Base-by-base conservation (phyloP, 2,797 vertebrate genomes). In the Neoniphon sammara region DNA sequence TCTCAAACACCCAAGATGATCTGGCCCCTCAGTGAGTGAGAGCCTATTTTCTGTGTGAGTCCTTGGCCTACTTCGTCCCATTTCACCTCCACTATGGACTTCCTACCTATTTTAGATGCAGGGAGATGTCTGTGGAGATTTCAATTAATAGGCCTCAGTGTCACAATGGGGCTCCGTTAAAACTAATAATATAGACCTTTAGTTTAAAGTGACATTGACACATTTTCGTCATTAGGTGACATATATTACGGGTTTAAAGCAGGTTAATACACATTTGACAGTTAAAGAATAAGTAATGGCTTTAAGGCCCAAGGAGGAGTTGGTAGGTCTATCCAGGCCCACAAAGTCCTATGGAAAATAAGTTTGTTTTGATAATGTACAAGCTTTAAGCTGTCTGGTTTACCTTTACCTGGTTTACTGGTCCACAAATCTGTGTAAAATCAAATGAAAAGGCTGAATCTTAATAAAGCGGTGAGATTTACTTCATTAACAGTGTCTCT, bases 51-150 rank as follows among this genome's bases (percentile, higher is more conserved):
- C 87, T 85, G 84, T 89, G 75, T 57, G 75, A 93, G 94, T 93
- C 94, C 94, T 95, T 95, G 94, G 91, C 94, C 94, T 93, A 94
- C 87, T 94, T 95, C 86, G 86, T 91, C 83, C 84, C 90, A 84
- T 64, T 70, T 92, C 90, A 94, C 93, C 93, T 93, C 90, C 69
- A 75, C 34, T 5, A 77, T 89, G 89, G 83, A 91, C 91, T 85
- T 88, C 70, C 77, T 86, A 83, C 87, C 90, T 91, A 91, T 94
- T 95, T 94, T 93, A 85, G 91, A 86, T 73, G 64, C 77, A 70
- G 77, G 63, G 77, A 82, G 80, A 85, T 73, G 83, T 94, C 93
- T 94, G 78, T 88, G 74, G 94, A 94, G 93, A 91, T 77, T 88
- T 88, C 82, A 71, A 80, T 91, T 90, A 93, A 89, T 91, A 75